A percentile compares a stretch with the other conserved stretches of the same genome.
phyloP scores from a whole-genome alignment of 2,888 invertebrate genomes.

The Opisthograptis luteolata region DNA sequence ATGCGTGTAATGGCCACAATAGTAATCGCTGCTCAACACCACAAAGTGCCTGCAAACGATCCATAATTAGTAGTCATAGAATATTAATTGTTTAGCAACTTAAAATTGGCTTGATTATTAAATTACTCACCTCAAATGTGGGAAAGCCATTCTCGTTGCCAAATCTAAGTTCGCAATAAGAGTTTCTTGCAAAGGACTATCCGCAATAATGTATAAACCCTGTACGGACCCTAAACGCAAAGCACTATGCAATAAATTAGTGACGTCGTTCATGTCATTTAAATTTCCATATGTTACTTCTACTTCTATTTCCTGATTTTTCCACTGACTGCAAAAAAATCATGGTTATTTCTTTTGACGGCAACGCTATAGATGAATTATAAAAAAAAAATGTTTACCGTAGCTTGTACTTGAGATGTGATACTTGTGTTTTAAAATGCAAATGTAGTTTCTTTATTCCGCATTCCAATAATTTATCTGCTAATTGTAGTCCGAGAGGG shows the following conservation, averaged over 20 bases:
- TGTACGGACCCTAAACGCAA: constrained; percentile 6
- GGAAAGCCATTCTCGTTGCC: constrained; percentile 6
- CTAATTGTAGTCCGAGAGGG: constrained; percentile 43
- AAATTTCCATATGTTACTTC: constrained; percentile 17
- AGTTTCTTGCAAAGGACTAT: not conserved
- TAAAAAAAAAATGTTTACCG: constrained; percentile 32
- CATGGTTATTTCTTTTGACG: too few relatives aligned
- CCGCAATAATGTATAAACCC: constrained; percentile 8
- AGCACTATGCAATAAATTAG: constrained; percentile 5
- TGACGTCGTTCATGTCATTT: constrained; percentile 4
- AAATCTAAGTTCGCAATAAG: constrained; percentile 1
- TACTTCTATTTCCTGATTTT: constrained; percentile 31
- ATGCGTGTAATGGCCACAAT: not conserved
- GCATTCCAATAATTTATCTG: constrained; percentile 45
- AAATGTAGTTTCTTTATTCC: constrained; percentile 53
- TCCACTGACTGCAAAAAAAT: constrained; percentile 36
- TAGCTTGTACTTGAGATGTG: constrained; percentile 30
- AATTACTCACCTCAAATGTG: constrained; percentile 14
- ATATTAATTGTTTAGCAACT: not conserved
- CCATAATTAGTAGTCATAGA: not conserved
- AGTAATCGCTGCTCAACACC: not conserved
- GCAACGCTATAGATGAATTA: too few relatives aligned
- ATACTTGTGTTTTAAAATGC: constrained; percentile 32
- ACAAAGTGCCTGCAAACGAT: constrained; percentile 8
- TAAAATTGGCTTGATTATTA: not conserved